Conservation (phyloP, 2,113 vertebrate species). For the Suncus etruscus region DNA sequence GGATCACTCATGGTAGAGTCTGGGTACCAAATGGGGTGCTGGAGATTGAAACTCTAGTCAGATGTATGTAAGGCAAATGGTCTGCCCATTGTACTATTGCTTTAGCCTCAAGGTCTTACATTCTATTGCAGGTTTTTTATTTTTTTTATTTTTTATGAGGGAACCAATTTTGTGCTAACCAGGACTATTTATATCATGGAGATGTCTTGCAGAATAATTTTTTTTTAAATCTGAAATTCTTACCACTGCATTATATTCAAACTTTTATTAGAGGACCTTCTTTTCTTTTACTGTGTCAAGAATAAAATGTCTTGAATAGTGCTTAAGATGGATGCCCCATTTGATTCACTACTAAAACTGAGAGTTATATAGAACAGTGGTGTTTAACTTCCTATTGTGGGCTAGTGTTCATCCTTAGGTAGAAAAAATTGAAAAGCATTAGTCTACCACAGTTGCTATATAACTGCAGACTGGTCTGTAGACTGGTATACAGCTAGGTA, state of each 20-base stretch:
- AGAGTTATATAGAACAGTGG: background rate
- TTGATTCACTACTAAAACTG: background rate
- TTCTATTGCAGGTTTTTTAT: background rate
- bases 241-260: slow-evolving; percentile 26
- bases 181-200: slow-evolving; percentile 68
- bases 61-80: too few relatives aligned
- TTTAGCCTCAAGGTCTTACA: slow-evolving; percentile 35
- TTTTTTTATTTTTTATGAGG: slow-evolving; percentile 48
- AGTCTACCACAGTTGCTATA: too few relatives aligned
- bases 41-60: too few relatives aligned
- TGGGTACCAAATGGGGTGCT: too few relatives aligned
- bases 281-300: slow-evolving; percentile 29
- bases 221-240: slow-evolving; percentile 65
- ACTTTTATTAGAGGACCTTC: background rate
- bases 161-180: slow-evolving; percentile 69
- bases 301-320: slow-evolving; percentile 14
- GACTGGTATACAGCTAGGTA: too few relatives aligned
- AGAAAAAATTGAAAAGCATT: too few relatives aligned
- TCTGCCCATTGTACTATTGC: too few relatives aligned
- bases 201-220: slow-evolving; percentile 53
- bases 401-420: too few relatives aligned
- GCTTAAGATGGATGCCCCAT: background rate
- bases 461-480: too few relatives aligned
- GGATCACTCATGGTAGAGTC: too few relatives aligned
- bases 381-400: too few relatives aligned